Evolutionary conservation across 2,797 vertebrate species (phyloP).

Genomic region (Notamacropus eugenii): DNA sequence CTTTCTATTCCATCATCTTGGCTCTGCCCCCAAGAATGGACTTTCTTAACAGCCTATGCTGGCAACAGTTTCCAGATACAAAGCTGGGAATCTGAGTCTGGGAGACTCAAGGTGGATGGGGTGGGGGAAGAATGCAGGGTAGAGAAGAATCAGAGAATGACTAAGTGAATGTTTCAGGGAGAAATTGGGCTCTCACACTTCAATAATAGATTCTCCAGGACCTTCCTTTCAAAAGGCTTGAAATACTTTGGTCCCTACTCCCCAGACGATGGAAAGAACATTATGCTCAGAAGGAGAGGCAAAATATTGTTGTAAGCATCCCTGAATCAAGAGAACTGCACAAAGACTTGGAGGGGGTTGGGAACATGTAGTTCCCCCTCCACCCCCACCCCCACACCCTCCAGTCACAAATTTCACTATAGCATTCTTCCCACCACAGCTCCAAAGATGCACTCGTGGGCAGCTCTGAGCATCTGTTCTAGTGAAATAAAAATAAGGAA

Average conservation of each 20-base stretch:
- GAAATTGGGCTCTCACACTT: not conserved
- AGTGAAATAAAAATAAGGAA: slow-evolving; percentile 38
- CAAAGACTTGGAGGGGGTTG: not conserved
- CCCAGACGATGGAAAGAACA: not conserved
- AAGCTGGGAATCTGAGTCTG: slow-evolving; percentile 21
- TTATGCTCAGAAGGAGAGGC: not conserved
- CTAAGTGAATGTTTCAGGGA: not conserved
- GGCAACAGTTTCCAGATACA: not conserved
- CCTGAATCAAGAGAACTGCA: not conserved
- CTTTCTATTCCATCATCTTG: not conserved
- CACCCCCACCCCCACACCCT: not conserved
- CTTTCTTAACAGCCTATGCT: not conserved
- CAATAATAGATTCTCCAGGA: not conserved
- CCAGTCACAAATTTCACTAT: not conserved
- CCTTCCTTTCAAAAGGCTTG: slow-evolving; percentile 29
- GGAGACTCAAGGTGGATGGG: not conserved
- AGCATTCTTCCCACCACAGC: not conserved
- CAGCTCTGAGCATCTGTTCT: slow-evolving; percentile 5
- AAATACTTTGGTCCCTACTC: slow-evolving; percentile 10
- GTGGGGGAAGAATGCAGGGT: not conserved
- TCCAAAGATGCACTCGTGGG: not conserved
- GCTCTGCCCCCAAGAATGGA: not conserved
- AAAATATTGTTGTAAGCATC: not conserved
- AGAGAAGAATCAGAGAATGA: not conserved
- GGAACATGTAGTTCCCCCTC: not conserved